phyloP scores from a whole-genome alignment of 2,888 invertebrate genomes.

The Clivina fossor region DNA sequence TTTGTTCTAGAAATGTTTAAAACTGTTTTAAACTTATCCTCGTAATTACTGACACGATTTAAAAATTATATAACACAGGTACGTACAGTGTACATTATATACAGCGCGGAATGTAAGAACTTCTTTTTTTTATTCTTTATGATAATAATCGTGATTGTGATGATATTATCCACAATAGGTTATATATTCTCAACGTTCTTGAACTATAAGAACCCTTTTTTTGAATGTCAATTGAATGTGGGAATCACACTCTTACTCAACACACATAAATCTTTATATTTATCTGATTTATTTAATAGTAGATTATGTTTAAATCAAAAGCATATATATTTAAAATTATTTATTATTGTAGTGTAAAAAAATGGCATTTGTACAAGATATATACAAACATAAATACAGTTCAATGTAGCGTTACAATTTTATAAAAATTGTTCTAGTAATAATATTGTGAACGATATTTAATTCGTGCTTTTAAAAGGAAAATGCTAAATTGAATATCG shows the following conservation, averaged over 20 bases:
- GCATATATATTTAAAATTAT: background rate
- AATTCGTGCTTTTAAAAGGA: background rate
- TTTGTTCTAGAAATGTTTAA: no score
- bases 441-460: conserved; percentile 10
- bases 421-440: conserved; percentile 32
- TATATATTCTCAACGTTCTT: conserved; percentile 24
- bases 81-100: no score
- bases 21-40: no score
- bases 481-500: background rate
- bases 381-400: conserved; percentile 34
- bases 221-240: conserved; percentile 25
- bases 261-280: conserved; percentile 11
- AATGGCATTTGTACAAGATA: conserved; percentile 33
- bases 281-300: background rate
- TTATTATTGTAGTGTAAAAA: conserved; percentile 29
- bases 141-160: conserved; percentile 18
- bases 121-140: background rate
- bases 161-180: conserved; percentile 21
- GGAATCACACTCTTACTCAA: conserved; percentile 20
- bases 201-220: conserved; percentile 24
- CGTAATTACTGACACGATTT: no score
- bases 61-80: no score
- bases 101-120: no score
- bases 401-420: conserved; percentile 34
- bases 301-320: background rate